phyloP scores from a whole-genome alignment of 2,113 vertebrate species.

The Xiphophorus maculatus region DNA sequence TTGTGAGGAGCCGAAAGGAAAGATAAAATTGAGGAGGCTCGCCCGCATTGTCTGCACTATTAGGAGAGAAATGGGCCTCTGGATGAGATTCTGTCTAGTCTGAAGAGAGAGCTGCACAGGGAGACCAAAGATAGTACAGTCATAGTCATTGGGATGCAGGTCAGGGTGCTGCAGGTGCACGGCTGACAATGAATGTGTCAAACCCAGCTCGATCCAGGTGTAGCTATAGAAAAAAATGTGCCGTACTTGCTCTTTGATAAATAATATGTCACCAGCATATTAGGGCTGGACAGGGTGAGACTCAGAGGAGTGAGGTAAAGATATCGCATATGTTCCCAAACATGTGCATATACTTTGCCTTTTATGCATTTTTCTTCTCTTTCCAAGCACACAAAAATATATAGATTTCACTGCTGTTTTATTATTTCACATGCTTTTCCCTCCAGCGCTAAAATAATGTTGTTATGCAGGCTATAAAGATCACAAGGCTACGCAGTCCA shows the following conservation, averaged over 20 bases:
- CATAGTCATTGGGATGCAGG: conserved; percentile 73
- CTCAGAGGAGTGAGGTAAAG: conserved; percentile 36
- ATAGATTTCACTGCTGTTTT: conserved; percentile 25
- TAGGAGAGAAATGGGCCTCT: conserved; percentile 72
- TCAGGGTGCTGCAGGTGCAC: conserved; percentile 67
- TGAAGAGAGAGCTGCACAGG: conserved; percentile 53
- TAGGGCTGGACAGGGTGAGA: conserved; percentile 37
- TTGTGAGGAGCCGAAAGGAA: conserved; percentile 57
- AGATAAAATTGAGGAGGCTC: conserved; percentile 64
- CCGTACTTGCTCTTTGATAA: conserved; percentile 52
- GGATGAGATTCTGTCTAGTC: conserved; percentile 64
- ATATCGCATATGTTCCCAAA: conserved; percentile 25
- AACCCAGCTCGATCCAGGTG: conserved; percentile 57
- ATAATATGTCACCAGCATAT: conserved; percentile 50
- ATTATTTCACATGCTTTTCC: conserved; percentile 45
- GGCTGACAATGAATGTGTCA: conserved; percentile 72
- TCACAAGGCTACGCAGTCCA: conserved; percentile 25
- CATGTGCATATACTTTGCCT: conserved; percentile 25
- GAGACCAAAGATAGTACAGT: conserved; percentile 33
- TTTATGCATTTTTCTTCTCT: conserved; percentile 9
- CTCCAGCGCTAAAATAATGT: conserved; percentile 30
- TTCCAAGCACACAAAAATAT: conserved; percentile 2
- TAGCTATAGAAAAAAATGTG: conserved; percentile 34
- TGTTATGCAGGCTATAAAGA: conserved; percentile 40
- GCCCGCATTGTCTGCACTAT: conserved; percentile 68